Percentiles rank a stretch among this genome's conserved stretches.
These are phyloP conservation scores for Strigops habroptila DNA, from an alignment of 2,113 vertebrate genomes.

Conservation along the genomic window DNA sequence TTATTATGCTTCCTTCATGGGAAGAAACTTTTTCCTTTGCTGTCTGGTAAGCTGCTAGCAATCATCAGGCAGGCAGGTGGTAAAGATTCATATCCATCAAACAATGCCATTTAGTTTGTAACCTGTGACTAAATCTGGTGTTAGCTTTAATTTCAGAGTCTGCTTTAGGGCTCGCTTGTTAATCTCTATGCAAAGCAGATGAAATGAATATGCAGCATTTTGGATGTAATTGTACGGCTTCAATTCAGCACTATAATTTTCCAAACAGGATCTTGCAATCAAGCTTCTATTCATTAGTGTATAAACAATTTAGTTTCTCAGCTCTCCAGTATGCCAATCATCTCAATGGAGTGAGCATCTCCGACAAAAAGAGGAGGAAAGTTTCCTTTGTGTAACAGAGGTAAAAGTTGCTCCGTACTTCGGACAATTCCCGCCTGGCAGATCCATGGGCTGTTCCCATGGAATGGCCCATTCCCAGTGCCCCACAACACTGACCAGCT, in stretches of 20 bases:
- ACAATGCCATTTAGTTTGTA: slow-evolving; percentile 82
- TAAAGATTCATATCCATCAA: slow-evolving; percentile 75
- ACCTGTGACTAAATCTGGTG: slow-evolving; percentile 89
- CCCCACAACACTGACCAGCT: not conserved
- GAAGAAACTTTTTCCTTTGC: slow-evolving; percentile 64
- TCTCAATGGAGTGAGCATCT: slow-evolving; percentile 83
- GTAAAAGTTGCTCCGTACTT: slow-evolving; percentile 69
- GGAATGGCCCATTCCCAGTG: fast-evolving
- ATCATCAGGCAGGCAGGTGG: slow-evolving; percentile 83
- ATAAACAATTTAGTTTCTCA: slow-evolving; percentile 98
- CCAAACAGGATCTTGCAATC: slow-evolving; percentile 99
- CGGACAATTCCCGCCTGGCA: not conserved
- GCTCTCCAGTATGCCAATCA: slow-evolving; percentile 99
- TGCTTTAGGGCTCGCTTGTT: slow-evolving; percentile 86
- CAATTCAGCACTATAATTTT: slow-evolving; percentile 98
- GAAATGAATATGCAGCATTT: slow-evolving; percentile 99
- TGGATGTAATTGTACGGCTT: slow-evolving; percentile 98
- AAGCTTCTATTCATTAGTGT: slow-evolving; percentile 99
- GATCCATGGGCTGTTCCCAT: not conserved
- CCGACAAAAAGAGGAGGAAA: slow-evolving; percentile 84
- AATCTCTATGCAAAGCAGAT: slow-evolving; percentile 95
- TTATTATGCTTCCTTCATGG: slow-evolving; percentile 57
- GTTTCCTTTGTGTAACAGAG: slow-evolving; percentile 82
- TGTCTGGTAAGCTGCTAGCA: slow-evolving; percentile 70
- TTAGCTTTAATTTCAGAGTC: slow-evolving; percentile 87